Conservation (phyloP, 2,888 invertebrate species). For the Bimastos eiseni region DNA sequence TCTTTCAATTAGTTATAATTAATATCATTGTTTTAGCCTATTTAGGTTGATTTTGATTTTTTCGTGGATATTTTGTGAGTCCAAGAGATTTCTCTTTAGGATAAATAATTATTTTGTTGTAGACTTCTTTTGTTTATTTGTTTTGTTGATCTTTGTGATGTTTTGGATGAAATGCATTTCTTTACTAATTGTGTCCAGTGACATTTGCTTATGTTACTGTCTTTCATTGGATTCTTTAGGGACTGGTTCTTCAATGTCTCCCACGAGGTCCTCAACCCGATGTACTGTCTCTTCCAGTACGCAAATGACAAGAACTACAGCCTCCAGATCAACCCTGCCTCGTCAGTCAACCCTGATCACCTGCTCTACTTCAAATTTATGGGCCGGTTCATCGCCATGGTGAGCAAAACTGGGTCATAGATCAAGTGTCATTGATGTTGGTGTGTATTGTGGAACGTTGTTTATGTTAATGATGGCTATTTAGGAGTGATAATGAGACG, state of each 20-base stretch:
- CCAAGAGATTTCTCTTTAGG: no score
- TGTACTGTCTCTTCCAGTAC: constrained; percentile 99
- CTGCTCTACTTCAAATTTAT: constrained; percentile 98
- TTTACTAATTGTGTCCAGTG: neutral
- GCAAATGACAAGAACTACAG: constrained; percentile 99
- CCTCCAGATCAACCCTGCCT: constrained; percentile 98
- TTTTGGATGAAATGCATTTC: no score
- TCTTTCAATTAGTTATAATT: neutral
- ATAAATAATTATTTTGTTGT: no score
- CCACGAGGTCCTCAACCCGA: constrained; percentile 99
- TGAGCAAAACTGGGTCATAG: constrained; percentile 47
- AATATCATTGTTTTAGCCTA: neutral
- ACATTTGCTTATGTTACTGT: no score
- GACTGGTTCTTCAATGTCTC: constrained; percentile 74
- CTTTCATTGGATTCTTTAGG: constrained; percentile 54
- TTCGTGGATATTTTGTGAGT: no score
- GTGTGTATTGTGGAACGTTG: neutral
- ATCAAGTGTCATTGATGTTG: neutral
- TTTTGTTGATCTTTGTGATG: no score
- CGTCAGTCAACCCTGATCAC: constrained; percentile 98
- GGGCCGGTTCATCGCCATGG: constrained; percentile 86
- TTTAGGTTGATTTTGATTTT: neutral
- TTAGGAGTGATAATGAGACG: neutral
- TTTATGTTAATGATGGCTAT: neutral
- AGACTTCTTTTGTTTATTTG: neutral